Evolutionary conservation across 2,797 vertebrate genomes (phyloP), one percentile per base, ranked within the genome.

Genomic region (Mustela erminea): DNA sequence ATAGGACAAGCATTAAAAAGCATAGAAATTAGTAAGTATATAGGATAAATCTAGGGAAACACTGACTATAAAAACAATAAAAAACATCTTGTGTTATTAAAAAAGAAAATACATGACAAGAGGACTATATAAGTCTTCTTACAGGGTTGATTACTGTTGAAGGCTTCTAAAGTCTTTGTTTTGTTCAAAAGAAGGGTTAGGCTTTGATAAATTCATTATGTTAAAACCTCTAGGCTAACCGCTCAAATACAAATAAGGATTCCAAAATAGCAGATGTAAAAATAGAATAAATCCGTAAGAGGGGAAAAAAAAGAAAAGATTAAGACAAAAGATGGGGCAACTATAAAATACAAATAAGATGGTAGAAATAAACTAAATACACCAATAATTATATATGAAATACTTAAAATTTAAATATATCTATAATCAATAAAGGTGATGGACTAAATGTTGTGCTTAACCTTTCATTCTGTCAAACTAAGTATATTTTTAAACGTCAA

Each of bases 231-330:
- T 54, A 82, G 46, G 32, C 43, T 94, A 89, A 43, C 38, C 23
- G 68, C 64, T 93, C 89, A 93, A 80, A 93, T 75, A 52, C 58
- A 83, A 87, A 75, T 68, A 68, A 81, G 29, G 6, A 25, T 92
- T 93, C 52, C 77, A 93, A 93, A 72, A 17, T 52, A 83, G 25
- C 58, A 83, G 25, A 70, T 87, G 17, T 66, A 77, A 87, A 96
- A 52, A 75, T 60, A 77, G 11, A 87, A 54, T 91, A 52, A 82
- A 87, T 75, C 64, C 49, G 14, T 86, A 32, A 86, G 68, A 68
- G 60, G 32, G 56, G 5, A 7, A 78, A 85, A 78, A 25, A 11
- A 60, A 70, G 62, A 85, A 78, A n/a, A 91, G 32, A 52, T 7
- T 43, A 74, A 95, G 74, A 77, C 38, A 88, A 87, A 90, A 95